Percentiles rank a stretch among this genome's conserved stretches.
Conservation (phyloP, 2,888 invertebrate species). For the Trachelus troglodyta region DNA sequence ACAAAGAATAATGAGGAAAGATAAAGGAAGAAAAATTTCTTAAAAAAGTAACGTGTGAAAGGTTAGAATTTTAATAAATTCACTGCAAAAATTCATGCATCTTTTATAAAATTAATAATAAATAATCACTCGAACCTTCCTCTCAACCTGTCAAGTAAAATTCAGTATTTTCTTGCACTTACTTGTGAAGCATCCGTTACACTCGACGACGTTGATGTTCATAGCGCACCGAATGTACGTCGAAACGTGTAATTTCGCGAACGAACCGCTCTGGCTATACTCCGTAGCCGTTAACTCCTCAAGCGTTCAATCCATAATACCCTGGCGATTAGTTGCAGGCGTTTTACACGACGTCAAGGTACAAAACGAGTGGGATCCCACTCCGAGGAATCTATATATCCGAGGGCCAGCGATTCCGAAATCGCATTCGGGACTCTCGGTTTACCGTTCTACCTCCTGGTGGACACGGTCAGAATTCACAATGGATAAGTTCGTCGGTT, state of each 20-base stretch:
- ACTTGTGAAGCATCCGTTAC: conserved; percentile 40
- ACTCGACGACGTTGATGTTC: conserved; percentile 38
- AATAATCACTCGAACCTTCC: not conserved
- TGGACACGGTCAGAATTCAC: conserved; percentile 1
- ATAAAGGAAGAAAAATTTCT: not conserved
- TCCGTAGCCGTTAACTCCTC: conserved; percentile 1
- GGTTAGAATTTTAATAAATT: no score
- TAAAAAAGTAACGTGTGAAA: no score
- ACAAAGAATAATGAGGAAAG: not conserved
- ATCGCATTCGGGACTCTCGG: no score
- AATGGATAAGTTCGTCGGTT: not conserved
- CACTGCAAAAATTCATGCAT: no score
- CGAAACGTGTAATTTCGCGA: conserved; percentile 18
- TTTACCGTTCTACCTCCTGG: no score
- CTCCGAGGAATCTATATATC: no score
- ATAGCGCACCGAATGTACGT: conserved; percentile 37
- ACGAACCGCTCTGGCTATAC: conserved; percentile 9
- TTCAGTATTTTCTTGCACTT: conserved; percentile 24
- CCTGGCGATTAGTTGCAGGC: not conserved
- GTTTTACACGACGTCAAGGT: no score
- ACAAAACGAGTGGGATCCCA: no score
- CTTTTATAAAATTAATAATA: no score
- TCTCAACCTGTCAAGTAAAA: not conserved
- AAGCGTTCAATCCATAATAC: not conserved
- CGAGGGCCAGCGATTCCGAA: no score